These are phyloP conservation scores for Platycnemis pennipes DNA, from an alignment of 2,888 invertebrate genomes.

Conservation along the genomic window DNA sequence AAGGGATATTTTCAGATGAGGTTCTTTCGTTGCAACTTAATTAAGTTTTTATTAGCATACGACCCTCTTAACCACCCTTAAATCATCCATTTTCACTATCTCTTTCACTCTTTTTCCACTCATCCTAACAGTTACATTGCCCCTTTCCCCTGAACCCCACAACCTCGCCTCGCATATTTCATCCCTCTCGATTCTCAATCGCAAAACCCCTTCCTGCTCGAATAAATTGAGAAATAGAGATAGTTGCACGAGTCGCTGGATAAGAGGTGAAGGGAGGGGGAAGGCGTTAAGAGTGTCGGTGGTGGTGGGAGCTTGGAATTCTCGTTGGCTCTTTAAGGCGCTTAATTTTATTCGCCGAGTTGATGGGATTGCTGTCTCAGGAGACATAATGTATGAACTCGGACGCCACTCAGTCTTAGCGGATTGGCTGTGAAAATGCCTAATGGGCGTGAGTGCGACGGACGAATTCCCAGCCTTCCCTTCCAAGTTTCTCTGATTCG, in stretches of 20 bases:
- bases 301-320: neutral
- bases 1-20: too few species aligned
- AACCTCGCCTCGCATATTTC: neutral
- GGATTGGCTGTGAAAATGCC: slow-evolving; percentile 49
- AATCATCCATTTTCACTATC: neutral
- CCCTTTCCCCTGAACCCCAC: neutral
- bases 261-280: neutral
- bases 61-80: too few species aligned
- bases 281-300: neutral
- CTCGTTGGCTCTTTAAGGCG: neutral
- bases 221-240: neutral
- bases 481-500: neutral
- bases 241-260: neutral
- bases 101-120: neutral
- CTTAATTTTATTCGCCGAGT: slow-evolving; percentile 9
- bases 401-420: slow-evolving; percentile 12
- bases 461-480: neutral
- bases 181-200: neutral
- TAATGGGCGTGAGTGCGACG: slow-evolving; percentile 36
- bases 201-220: neutral
- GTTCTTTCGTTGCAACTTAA: too few species aligned
- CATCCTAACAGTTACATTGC: neutral
- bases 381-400: slow-evolving; percentile 15
- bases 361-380: slow-evolving; percentile 41
- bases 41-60: too few species aligned